phyloP scores from a whole-genome alignment of 64 coral and sea anemone species.

The Anthopleura sola region DNA sequence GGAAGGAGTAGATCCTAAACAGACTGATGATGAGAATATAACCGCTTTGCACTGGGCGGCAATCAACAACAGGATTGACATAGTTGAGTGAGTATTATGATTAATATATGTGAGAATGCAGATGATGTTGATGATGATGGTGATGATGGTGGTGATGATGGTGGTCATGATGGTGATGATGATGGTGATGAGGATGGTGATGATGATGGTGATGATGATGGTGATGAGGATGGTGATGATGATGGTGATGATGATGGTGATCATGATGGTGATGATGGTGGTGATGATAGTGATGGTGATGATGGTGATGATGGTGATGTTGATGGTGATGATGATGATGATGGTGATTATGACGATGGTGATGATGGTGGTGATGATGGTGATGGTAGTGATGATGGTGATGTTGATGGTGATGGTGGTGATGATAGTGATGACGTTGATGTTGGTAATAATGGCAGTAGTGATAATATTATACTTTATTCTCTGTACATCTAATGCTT shows the following conservation, averaged over 20 bases:
- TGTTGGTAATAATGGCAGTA: no score
- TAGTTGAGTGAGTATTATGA: constrained; percentile 78
- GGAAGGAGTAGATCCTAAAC: constrained; percentile 62
- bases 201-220: background rate
- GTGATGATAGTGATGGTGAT: background rate
- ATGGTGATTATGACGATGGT: background rate
- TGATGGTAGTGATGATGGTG: no score
- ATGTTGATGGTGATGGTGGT: no score
- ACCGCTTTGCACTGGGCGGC: constrained; percentile 87
- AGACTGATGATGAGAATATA: constrained; percentile 80
- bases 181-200: background rate
- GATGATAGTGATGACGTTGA: no score
- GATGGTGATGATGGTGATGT: background rate
- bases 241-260: background rate
- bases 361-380: background rate
- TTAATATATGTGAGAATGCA: no score
- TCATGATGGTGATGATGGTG: background rate
- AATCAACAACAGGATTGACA: constrained; percentile 90
- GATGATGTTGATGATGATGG: background rate
- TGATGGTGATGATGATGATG: no score
- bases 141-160: background rate
- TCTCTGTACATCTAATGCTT: no score
- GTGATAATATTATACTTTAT: no score
- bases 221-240: background rate
- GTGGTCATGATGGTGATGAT: background rate